Base-by-base conservation (phyloP, 2,113 vertebrate genomes). In the Heterotis niloticus region DNA sequence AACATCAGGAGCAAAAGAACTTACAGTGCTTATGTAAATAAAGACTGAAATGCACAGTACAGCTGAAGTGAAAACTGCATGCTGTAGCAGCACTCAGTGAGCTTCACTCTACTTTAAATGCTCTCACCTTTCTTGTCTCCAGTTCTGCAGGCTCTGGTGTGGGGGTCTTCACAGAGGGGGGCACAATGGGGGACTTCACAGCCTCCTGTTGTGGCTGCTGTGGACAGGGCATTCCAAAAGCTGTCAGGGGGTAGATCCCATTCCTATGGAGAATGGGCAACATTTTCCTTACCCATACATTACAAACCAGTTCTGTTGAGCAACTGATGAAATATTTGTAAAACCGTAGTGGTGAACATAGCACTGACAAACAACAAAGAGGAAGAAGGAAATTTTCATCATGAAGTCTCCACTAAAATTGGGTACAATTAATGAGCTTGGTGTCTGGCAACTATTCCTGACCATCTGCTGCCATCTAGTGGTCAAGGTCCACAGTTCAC, bases 81-180 rank as follows among this genome's bases (percentile, higher is more conserved):
- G 4, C 4, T 62, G 14, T 4, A 20, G 34, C 34, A 20, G 14
- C 12, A 4, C 20, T 20, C 4, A 4, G 4, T 62, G 60, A 17
- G 60, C 4, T 4, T 62, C 14, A 0, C 60, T 20, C 60, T 14
- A 20, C 60, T 20, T 14, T 14, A 17, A 14, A 14, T 62, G 23
- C 56, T 13, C 57, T 87, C 79, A 98, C 97, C 95, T 99, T 99
- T 79, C 97, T 92, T 14, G 96, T 98, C 90, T 99, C 98, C 56
- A 98, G 90, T 87, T 99, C 98, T 0, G 96, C 96, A 0, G 98
- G 98, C 85, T 99, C 98, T 0, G 98, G 98, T 0, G 96, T 99
- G 0, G 98, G 98, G 14, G 95, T 95, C 83, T 99, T 99, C 79
- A 98, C 96, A 0, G 96, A 99, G 0, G 97, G 98, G 1, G 96